Evolutionary conservation across 2,888 invertebrate genomes (phyloP), one percentile per base, ranked within the genome.

Genomic region (Nematopogon swammerdamellus): DNA sequence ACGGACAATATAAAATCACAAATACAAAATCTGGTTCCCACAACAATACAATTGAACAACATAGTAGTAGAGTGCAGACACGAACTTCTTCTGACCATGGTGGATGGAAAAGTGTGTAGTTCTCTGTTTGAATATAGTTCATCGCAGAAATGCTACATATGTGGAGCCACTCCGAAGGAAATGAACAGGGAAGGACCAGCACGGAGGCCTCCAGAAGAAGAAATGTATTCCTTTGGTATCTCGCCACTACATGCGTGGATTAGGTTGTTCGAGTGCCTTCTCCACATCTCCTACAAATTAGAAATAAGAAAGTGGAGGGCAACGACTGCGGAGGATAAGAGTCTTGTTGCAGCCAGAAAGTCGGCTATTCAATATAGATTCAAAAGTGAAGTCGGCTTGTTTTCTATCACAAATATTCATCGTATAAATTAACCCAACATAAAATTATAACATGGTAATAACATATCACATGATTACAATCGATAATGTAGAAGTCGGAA

Each of bases 211-310:
- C 49, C 53, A 29, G 50, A 52, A 19, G 52, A 48, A 44, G 50
- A 52, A n/a, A 52, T 54, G 44, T 53, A 54, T 19, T 25, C 49
- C 50, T 57, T 54, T 36, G 57, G 57, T 11, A 42, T 60, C 14
- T 59, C 57, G 2, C 48, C 54, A 19, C 50, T 59, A 36, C 59
- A 59, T 57, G 53, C 48, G 19, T 58, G 56, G 56, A 58, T 60
- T 42, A 52, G 59, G 17, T 53, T 52, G 16, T 58, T 59, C 51
- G 59, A 61, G 52, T 59, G 55, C 50, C 45, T 58, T 18, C 51
- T 60, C 18, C 56, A 59, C 49, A 29, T 59, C 29, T 49, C 56
- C 18, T 51, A 55, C 20, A 48, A 58, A 46, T 25, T 25, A 25
- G 25, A 25, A 4, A 25, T 25, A 4, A 25, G 8, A 8, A 25